phyloP scores from a whole-genome alignment of 2,797 vertebrate species.

The Dryobates pubescens region DNA sequence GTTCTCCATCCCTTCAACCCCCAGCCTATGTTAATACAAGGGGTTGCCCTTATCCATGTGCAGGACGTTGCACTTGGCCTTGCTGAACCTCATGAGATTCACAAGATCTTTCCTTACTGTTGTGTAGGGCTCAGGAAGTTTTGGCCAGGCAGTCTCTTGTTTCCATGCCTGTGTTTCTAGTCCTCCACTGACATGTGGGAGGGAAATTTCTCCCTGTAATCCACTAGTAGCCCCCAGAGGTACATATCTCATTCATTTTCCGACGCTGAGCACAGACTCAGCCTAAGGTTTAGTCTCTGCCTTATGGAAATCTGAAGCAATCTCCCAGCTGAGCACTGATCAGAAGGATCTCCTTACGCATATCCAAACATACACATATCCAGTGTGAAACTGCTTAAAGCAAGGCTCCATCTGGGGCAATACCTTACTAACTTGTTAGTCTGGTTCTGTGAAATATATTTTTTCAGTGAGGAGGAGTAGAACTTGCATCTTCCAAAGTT shows the following conservation, averaged over 20 bases:
- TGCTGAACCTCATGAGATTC: neutral
- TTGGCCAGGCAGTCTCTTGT: neutral
- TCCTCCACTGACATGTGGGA: neutral
- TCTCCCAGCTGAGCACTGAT: neutral
- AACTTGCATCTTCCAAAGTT: neutral
- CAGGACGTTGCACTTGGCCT: neutral
- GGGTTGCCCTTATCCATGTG: neutral
- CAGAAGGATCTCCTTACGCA: neutral
- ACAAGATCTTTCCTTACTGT: neutral
- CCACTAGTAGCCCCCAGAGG: neutral
- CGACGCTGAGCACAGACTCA: neutral
- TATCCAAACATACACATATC: neutral
- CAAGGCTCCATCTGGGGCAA: neutral
- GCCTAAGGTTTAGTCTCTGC: neutral
- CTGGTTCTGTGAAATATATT: neutral
- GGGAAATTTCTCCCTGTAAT: neutral
- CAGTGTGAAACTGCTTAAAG: neutral
- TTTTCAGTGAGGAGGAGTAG: neutral
- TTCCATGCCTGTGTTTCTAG: neutral
- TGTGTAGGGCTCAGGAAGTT: accelerated
- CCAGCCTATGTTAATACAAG: neutral
- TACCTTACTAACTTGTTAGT: neutral
- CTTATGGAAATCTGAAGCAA: neutral
- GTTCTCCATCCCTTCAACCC: no score
- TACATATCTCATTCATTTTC: neutral